Base-by-base conservation (phyloP, 2,797 vertebrate species). In the Sardinella longiceps region DNA sequence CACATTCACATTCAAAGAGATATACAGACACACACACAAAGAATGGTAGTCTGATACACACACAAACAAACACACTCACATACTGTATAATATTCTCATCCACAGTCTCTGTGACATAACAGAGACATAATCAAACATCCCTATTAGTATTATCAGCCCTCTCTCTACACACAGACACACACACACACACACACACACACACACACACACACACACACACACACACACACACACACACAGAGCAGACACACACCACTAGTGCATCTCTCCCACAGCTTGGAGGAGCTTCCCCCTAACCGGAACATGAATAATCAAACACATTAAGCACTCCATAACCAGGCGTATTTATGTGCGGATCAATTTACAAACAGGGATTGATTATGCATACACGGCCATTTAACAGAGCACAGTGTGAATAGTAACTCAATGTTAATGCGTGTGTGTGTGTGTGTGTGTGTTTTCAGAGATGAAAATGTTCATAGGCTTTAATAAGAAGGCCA, bases 291-390 rank as follows among this genome's bases (percentile, higher is more conserved):
- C 28, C 4, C 14, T 70, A 70, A 33, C 70, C 28, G 18, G 33
- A 77, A 77, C 70, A 77, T 77, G 70, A 39, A 56, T 81, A 81
- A 81, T 30, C 18, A 50, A 81, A 25, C 48, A 30, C 12, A 81
- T 50, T 81, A 80, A 86, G 84, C 81, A n/a, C 53, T 81, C 56
- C 66, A 82, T 60, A 77, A 63, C 46, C 74, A 86, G 82, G 43
- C 77, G 56, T 84, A 81, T 87, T 86, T 77, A 86, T 86, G 58
- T 85, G 81, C 66, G 77, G 80, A 82, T 89, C 84, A 28, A 87
- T 86, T 87, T 80, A 80, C 81, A 82, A 87, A 83, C 56, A 84
- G 46, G 60, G 58, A 85, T 86, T 82, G 84, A 86, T 87, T 84
- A 81, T 81, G 58, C 66, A 51, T 70, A 80, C 81, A 50, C 20